Base-by-base conservation (phyloP, 2,113 vertebrate genomes). In the Echinops telfairi region DNA sequence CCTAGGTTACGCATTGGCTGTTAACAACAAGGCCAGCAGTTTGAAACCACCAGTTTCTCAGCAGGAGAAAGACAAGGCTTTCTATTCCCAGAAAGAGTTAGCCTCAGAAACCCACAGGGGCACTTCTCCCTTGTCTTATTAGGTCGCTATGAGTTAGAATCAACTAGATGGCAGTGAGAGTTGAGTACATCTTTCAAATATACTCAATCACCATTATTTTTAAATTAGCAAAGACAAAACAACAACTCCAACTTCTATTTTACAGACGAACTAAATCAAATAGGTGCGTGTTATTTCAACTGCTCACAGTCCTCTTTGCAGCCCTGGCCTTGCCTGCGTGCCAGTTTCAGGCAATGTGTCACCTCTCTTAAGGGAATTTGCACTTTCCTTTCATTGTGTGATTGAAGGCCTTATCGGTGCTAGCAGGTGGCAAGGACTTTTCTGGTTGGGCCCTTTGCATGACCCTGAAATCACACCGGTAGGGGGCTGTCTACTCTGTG, bases 401-500 rank as follows among this genome's bases (percentile, higher is more conserved):
- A 93, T 81, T 92, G 76, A 92, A 88, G 66, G 43, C 22, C 47
- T 85, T 75, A 19, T 71, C 87, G 53, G 22, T 83, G 43, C 60
- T 84, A 75, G 82, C 81, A 84, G 84, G 78, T 95, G 89, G 38
- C 75, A 89, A 71, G 66, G 64, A 73, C n/a, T 88, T 78, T 92
- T 81, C 68, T 85, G 80, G 62, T 82, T 57, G 2, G 22, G 33
- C 38, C 83, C 43, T 93, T 76, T 71, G 82, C 43, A 79, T 95
- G 85, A 78, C 95, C 94, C 83, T 85, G 85, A 86, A 93, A 91
- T 82, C 76, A 91, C 40, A 92, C 97, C 94, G 1, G 95, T 85
- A 97, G 97, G 89, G 96, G 96, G 96, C 96, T 92, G 81, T 96
- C 96, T 97, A 79, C 87, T 94, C 95, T 97, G 36, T 79, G 57